A percentile compares a stretch with the other conserved stretches of the same genome.
Conservation (phyloP, 2,797 vertebrate species). For the Chelmon rostratus region DNA sequence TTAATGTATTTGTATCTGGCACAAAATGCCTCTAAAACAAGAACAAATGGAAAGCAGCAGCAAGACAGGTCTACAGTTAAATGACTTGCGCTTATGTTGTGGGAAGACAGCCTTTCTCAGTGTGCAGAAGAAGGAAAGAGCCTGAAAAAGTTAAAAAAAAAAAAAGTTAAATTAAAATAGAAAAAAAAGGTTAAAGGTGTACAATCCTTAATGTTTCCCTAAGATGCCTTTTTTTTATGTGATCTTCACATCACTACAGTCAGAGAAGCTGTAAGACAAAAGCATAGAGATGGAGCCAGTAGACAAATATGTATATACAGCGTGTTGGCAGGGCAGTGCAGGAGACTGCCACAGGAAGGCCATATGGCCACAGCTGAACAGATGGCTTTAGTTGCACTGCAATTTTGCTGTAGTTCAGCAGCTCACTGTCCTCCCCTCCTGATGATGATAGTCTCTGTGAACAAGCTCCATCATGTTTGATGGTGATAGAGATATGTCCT, state of each 20-base stretch:
- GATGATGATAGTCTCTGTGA: slow-evolving; percentile 30
- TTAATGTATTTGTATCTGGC: not conserved
- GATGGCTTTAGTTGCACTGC: slow-evolving; percentile 70
- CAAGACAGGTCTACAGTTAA: not conserved
- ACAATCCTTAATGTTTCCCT: not conserved
- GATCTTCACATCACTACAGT: slow-evolving; percentile 9
- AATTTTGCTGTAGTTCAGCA: slow-evolving; percentile 60
- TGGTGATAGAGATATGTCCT: slow-evolving; percentile 20
- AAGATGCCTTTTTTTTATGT: not conserved
- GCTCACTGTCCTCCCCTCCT: slow-evolving; percentile 37
- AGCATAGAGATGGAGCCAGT: slow-evolving; percentile 12
- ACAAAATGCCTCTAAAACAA: not conserved
- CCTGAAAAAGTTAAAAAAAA: not conserved
- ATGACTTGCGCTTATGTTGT: not conserved
- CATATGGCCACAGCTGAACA: slow-evolving; percentile 73
- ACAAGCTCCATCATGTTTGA: slow-evolving; percentile 25
- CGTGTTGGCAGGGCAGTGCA: slow-evolving; percentile 47
- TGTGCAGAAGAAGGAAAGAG: not conserved
- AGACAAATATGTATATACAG: slow-evolving; percentile 41
- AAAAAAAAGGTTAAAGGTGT: not conserved
- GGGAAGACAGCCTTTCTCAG: not conserved
- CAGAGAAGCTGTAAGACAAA: slow-evolving; percentile 10
- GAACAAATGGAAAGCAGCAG: not conserved
- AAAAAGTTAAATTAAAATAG: too few relatives aligned
- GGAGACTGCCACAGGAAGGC: slow-evolving; percentile 54